Base-by-base conservation (phyloP, 1,140 invertebrate species). In the Antheraea pernyi region DNA sequence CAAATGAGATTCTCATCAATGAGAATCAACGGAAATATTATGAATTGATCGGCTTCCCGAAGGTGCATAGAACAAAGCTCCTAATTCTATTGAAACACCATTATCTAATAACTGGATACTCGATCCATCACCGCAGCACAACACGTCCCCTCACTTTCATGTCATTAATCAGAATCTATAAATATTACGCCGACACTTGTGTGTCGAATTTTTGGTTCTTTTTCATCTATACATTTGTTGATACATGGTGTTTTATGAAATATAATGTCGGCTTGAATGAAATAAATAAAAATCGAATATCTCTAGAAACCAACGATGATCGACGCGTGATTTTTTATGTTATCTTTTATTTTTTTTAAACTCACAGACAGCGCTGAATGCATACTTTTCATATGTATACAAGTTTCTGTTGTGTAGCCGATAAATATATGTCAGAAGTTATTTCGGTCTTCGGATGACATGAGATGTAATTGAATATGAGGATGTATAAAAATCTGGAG, bases 151-250 rank as follows among this genome's bases (percentile, higher is more conserved):
- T 80, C 72, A 84, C 81, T 85, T 84, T 79, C 80, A 87, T 78
- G 76, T 86, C 88, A 91, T 91, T 91, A 90, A 91, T 91, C 89
- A 91, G 82, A 79, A 89, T 89, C 86, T 91, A 91, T 89, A 88
- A 91, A 89, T 85, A 86, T 72, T 53, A 53, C 16, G 75, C 76
- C 78, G 83, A 84, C 86, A 87, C 77, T 87, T 86, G 86, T 85
- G 84, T 86, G 85, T 89, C 83, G 82, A 88, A 87, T 89, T 84
- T 78, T 30, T 36, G 22, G 60, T 61, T 30, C 22, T 60, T 60
- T 60, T 60, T 60, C 19, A 53, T 53, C 7, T 53, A 53, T 53
- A 53, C 46, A 53, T 53, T 53, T 53, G 46, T 53, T 53, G 46
- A 53, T 53, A 53, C 39, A 11, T 42, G 39, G 46, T 53, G 46